Evolutionary conservation across 2,797 vertebrate genomes (phyloP), one percentile per base, ranked within the genome.

Genomic region (Gymnodraco acuticeps): DNA sequence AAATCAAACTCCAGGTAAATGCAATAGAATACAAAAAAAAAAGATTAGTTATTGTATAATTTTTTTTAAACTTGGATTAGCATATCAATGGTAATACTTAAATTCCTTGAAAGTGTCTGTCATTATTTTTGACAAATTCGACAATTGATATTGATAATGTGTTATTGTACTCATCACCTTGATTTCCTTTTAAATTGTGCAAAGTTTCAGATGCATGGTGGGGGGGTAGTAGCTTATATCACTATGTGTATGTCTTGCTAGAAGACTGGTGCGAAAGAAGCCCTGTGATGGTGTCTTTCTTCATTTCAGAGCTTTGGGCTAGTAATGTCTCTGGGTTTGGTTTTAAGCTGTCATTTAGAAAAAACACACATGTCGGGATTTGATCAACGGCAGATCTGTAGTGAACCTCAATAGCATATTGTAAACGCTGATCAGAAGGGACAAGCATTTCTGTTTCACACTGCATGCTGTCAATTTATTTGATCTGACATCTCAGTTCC

Each of bases 401-500:
- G 46, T 47, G 1, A 38, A 2, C 8, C 33, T 42, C 23, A 17
- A 9, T 5, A 27, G 5, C 10, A 15, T 15, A 16, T 17, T 41
- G 51, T 45, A 13, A 41, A 66, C 14, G 0, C 0, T 14, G 19
- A 62, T 67, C n/a, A 42, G 33, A 64, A 17, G 4, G 11, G 47
- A 50, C n/a, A 58, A 56, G 45, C 19, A 0, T 38, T 54, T 46
- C 48, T 47, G 27, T 50, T 50, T 19, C 20, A 14, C 16, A 10
- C 14, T 55, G 47, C 23, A 7, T 33, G 59, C 27, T 56, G 64
- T 73, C 53, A 47, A 1, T 61, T 62, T 13, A 31, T 65, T 81
- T 58, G 6, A 43, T 73, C 33, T 41, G 64, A 70, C 50, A 42
- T 73, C 31, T 59, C 31, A 31, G 58, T n/a, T 68, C 45, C 33